Evolutionary conservation across 2,113 vertebrate genomes (phyloP).

Genomic region (Otis tarda): DNA sequence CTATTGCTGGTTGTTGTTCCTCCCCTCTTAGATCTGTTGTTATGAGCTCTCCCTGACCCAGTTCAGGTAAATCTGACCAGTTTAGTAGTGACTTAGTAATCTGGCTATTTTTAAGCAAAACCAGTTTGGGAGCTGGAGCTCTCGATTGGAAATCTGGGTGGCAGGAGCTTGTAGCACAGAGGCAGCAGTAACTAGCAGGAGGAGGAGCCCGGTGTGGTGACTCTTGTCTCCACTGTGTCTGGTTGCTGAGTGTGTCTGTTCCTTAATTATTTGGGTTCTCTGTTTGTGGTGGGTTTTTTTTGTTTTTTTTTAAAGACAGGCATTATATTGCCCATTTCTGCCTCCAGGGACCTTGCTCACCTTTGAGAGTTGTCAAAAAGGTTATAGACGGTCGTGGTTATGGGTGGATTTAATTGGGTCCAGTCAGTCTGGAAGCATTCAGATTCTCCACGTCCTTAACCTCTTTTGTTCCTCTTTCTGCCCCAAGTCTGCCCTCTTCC

Average conservation of each 20-base stretch:
- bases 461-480: constrained; percentile 9
- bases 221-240: not conserved
- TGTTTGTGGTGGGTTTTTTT: no score
- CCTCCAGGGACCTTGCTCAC: not conserved
- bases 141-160: not conserved
- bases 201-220: not conserved
- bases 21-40: not conserved
- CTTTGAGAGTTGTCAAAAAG: not conserved
- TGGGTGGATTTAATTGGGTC: not conserved
- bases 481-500: constrained; percentile 3
- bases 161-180: not conserved
- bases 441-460: not conserved
- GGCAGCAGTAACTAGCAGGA: not conserved
- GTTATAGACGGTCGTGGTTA: not conserved
- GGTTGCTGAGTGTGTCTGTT: not conserved
- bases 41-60: not conserved
- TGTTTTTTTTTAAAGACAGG: not conserved
- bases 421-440: not conserved
- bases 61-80: not conserved
- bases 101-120: not conserved
- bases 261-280: not conserved
- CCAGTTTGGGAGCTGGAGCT: not conserved
- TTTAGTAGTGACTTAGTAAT: not conserved
- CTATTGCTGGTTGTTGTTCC: not conserved
- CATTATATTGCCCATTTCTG: not conserved